These are phyloP conservation scores for Kuschelorhynchus macadamiae DNA, from an alignment of 2,888 invertebrate genomes.

Conservation along the genomic window DNA sequence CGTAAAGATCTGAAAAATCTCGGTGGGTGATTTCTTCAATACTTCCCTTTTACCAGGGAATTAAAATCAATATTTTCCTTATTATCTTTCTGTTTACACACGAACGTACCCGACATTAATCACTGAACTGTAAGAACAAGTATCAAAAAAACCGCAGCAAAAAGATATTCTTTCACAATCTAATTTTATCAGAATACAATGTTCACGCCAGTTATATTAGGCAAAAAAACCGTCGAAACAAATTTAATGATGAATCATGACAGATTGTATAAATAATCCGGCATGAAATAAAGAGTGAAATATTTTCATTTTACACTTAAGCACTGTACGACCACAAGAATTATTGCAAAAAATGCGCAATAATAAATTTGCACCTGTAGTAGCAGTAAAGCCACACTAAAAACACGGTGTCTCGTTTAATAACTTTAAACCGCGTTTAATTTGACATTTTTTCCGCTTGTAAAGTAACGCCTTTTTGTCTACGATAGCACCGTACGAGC, in stretches of 20 bases:
- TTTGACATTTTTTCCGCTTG: not conserved
- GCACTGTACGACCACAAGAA: slow-evolving; percentile 43
- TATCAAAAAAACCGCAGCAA: no score
- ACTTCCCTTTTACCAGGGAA: no score
- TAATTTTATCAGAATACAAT: not conserved
- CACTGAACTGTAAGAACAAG: no score
- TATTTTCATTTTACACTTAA: slow-evolving; percentile 46
- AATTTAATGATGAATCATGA: slow-evolving; percentile 41
- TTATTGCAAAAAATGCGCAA: slow-evolving; percentile 46
- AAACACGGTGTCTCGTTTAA: slow-evolving; percentile 23
- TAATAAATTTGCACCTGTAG: slow-evolving; percentile 39
- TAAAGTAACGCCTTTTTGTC: no score
- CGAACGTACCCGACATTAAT: no score
- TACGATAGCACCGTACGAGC: no score
- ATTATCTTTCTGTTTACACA: no score
- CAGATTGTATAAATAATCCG: slow-evolving; percentile 36
- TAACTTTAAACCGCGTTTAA: slow-evolving; percentile 32
- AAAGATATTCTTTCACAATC: no score
- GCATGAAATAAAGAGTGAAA: slow-evolving; percentile 44
- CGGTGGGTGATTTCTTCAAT: no score
- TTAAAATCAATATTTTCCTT: no score
- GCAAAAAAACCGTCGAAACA: slow-evolving; percentile 13
- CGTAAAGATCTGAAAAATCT: no score
- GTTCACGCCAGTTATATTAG: not conserved
- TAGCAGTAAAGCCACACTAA: slow-evolving; percentile 9